Evolutionary conservation across 2,888 invertebrate species (phyloP).

Genomic region (Spialia ferax): DNA sequence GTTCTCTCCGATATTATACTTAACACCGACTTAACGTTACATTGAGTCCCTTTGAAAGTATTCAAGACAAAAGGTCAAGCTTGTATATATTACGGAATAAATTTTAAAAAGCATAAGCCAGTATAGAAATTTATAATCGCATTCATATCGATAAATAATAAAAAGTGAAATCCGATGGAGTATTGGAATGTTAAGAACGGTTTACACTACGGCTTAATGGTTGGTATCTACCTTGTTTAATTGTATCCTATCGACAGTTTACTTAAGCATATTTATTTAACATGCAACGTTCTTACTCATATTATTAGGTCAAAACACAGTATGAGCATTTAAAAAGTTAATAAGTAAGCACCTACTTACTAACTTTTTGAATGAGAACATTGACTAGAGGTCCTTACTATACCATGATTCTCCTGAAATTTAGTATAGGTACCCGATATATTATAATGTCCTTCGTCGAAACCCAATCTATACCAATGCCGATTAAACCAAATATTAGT

Average conservation of each 20-base stretch:
- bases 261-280: neutral
- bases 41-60: constrained; percentile 68
- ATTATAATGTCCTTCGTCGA: too few relatives aligned
- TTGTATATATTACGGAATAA: constrained; percentile 37
- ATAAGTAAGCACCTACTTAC: too few relatives aligned
- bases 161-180: constrained; percentile 43
- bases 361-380: too few relatives aligned
- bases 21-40: constrained; percentile 72
- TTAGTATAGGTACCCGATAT: too few relatives aligned
- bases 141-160: constrained; percentile 48
- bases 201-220: constrained; percentile 42
- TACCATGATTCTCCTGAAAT: too few relatives aligned
- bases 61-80: constrained; percentile 64
- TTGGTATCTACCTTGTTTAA: constrained; percentile 4
- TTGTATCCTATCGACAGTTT: neutral
- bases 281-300: too few relatives aligned
- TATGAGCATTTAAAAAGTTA: too few relatives aligned
- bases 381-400: too few relatives aligned
- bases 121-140: constrained; percentile 51
- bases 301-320: too few relatives aligned
- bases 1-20: constrained; percentile 73
- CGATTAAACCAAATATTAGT: too few relatives aligned
- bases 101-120: constrained; percentile 38
- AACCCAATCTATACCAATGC: too few relatives aligned
- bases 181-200: constrained; percentile 43